Conservation (phyloP, 35 echinoderm and acorn worm genomes). For the Apostichopus parvimensis region DNA sequence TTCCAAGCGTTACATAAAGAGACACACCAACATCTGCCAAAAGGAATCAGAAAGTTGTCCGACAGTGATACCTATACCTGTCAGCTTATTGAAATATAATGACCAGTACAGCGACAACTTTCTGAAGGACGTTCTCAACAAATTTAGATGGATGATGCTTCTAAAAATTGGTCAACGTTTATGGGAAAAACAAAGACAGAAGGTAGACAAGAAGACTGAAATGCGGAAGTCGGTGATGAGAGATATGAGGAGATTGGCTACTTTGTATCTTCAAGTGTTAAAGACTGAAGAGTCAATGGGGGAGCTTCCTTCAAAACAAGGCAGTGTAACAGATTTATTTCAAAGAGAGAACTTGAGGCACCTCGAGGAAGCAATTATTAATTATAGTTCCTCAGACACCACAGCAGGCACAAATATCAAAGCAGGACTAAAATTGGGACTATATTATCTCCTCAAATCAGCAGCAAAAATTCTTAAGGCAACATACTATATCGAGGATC, state of each 20-base stretch:
- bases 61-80: background rate
- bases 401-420: slow-evolving; percentile 5
- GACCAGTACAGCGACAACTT: background rate
- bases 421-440: slow-evolving; percentile 51
- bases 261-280: background rate
- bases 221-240: slow-evolving; percentile 26
- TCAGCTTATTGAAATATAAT: background rate
- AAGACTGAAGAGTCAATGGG: background rate
- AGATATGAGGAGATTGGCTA: slow-evolving; percentile 19
- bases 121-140: slow-evolving; percentile 25
- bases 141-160: slow-evolving; percentile 19
- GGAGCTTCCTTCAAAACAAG: slow-evolving; percentile 5
- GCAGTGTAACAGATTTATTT: slow-evolving; percentile 32
- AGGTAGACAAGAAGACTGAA: slow-evolving; percentile 39
- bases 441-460: slow-evolving; percentile 58
- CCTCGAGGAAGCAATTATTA: slow-evolving; percentile 46
- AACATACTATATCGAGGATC: slow-evolving; percentile 43
- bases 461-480: slow-evolving; percentile 34
- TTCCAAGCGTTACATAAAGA: slow-evolving; percentile 11
- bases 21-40: slow-evolving; percentile 9
- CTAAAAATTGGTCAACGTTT: slow-evolving; percentile 41
- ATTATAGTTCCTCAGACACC: slow-evolving; percentile 24
- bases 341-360: slow-evolving; percentile 24
- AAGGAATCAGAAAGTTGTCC: background rate
- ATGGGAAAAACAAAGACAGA: slow-evolving; percentile 46